Evolutionary conservation across 1,140 invertebrate species (phyloP).

Genomic region (Stegodyphus dumicola): DNA sequence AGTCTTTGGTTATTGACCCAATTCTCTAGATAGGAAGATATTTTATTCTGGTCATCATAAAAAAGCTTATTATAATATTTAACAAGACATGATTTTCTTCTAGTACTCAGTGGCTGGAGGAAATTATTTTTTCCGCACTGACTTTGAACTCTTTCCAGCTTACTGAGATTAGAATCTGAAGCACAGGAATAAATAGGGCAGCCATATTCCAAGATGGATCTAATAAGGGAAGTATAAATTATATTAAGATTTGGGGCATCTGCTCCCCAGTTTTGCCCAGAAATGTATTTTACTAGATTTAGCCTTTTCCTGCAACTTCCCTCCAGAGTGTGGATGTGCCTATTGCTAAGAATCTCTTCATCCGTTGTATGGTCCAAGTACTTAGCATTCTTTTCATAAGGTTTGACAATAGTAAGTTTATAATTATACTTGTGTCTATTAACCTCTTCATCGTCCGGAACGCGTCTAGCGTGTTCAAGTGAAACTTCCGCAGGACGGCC

Average conservation of each 20-base stretch:
- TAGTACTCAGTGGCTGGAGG: not conserved
- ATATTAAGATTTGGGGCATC: not conserved
- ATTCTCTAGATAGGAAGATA: conserved; percentile 18
- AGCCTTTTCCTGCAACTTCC: not conserved
- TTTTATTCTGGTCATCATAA: conserved; percentile 6
- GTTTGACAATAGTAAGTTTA: not conserved
- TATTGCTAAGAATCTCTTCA: conserved; percentile 4
- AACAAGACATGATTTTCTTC: not conserved
- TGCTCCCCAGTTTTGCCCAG: not conserved
- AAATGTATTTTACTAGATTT: not conserved
- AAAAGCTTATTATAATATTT: conserved; percentile 27
- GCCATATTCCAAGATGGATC: conserved; percentile 3
- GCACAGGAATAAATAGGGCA: conserved; percentile 10
- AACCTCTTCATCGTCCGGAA: too few relatives aligned
- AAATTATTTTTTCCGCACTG: not conserved
- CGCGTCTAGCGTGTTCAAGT: too few relatives aligned
- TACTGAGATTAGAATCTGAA: conserved; percentile 2
- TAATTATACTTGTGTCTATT: not conserved
- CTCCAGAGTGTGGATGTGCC: not conserved
- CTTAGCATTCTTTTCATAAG: not conserved
- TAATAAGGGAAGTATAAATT: not conserved
- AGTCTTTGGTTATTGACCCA: conserved; percentile 12
- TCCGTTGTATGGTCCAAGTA: not conserved
- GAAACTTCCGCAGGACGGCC: too few relatives aligned
- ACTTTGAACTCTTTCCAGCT: conserved; percentile 17